Percentiles rank a stretch among this genome's conserved stretches.
These are phyloP conservation scores for Xestia rhomboidea DNA, from an alignment of 2,888 invertebrate species.

Conservation along the genomic window DNA sequence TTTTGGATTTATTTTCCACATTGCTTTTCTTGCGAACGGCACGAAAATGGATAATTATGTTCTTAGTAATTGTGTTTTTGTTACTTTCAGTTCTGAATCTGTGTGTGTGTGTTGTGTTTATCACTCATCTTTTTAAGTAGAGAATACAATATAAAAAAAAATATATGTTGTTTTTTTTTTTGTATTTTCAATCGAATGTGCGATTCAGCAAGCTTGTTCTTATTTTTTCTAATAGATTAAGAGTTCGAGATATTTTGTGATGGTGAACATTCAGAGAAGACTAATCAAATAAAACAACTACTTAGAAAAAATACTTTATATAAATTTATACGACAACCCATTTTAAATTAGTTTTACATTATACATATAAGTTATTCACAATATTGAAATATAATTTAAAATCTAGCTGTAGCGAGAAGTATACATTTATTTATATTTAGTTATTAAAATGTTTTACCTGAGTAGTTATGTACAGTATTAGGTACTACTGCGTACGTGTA, in stretches of 20 bases:
- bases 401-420: slow-evolving; percentile 66
- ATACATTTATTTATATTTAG: slow-evolving; percentile 67
- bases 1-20: slow-evolving; percentile 26
- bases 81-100: slow-evolving; percentile 18
- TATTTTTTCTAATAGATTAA: not conserved
- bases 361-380: slow-evolving; percentile 76
- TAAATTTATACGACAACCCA: slow-evolving; percentile 88
- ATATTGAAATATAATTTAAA: slow-evolving; percentile 69
- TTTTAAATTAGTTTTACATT: slow-evolving; percentile 76
- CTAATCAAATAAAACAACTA: slow-evolving; percentile 71
- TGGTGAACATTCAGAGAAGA: not conserved
- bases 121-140: not conserved
- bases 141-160: too few species aligned
- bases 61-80: slow-evolving; percentile 28
- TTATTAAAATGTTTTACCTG: slow-evolving; percentile 52
- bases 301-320: slow-evolving; percentile 86
- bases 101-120: not conserved
- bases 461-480: slow-evolving; percentile 69
- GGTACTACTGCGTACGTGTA: slow-evolving; percentile 66
- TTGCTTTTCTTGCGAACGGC: slow-evolving; percentile 11
- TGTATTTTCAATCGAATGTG: not conserved
- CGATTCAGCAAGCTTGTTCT: not conserved
- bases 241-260: not conserved
- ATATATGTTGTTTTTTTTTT: too few species aligned
- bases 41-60: slow-evolving; percentile 8